These are phyloP conservation scores for Orgyia antiqua DNA, from an alignment of 2,888 invertebrate species.

Conservation along the genomic window DNA sequence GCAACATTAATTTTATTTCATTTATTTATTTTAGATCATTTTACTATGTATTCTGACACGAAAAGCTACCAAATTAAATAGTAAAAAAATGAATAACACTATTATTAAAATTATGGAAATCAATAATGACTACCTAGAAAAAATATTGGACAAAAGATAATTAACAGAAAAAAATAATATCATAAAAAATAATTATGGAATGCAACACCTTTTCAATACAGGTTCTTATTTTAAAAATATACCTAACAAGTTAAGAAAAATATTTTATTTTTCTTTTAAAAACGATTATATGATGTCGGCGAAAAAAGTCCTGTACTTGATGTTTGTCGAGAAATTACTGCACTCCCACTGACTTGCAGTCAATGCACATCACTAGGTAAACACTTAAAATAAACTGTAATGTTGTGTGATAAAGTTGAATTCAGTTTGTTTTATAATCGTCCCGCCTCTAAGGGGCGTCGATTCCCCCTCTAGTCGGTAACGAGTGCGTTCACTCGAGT, in stretches of 20 bases:
- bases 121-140: no score
- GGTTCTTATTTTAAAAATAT: background rate
- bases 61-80: no score
- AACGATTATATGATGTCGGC: no score
- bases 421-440: constrained; percentile 29
- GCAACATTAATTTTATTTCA: no score
- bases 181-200: background rate
- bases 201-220: no score
- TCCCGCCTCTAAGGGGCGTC: constrained; percentile 74
- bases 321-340: constrained; percentile 64
- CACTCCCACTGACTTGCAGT: constrained; percentile 58
- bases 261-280: constrained; percentile 8
- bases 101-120: no score
- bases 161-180: background rate
- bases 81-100: no score
- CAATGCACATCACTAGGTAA: constrained; percentile 42
- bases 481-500: constrained; percentile 64
- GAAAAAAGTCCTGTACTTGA: constrained; percentile 59
- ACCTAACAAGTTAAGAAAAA: constrained; percentile 1
- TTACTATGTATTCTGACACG: no score
- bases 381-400: constrained; percentile 25
- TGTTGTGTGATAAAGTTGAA: constrained; percentile 17
- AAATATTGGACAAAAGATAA: no score
- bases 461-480: constrained; percentile 55
- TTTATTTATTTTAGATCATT: no score